A percentile compares a stretch with the other conserved stretches of the same genome.
Conservation (phyloP, 2,113 vertebrate species). For the Eidolon helvum region DNA sequence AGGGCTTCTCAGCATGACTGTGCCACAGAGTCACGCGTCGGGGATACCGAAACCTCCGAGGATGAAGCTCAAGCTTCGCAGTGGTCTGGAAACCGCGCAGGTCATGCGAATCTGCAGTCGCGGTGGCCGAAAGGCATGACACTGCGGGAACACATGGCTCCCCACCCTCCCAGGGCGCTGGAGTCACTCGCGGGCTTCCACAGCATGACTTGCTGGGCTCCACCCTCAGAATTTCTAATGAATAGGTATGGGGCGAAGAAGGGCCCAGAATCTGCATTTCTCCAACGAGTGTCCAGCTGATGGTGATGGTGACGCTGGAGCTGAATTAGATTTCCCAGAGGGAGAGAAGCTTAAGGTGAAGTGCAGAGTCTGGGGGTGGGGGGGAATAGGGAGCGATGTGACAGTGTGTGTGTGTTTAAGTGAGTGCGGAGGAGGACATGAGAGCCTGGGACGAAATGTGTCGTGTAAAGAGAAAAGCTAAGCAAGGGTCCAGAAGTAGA, state of each 20-base stretch:
- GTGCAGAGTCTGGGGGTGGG: background rate
- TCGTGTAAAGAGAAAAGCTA: background rate
- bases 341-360: background rate
- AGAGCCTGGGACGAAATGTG: background rate
- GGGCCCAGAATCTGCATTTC: background rate
- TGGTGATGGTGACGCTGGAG: background rate
- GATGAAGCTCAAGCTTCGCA: background rate
- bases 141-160: fast-evolving
- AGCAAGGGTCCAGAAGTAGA: background rate
- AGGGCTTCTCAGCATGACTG: background rate
- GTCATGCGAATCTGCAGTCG: background rate
- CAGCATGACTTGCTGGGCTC: too few species aligned
- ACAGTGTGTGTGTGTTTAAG: fast-evolving
- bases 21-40: background rate
- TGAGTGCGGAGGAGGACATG: fast-evolving
- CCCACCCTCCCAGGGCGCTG: too few species aligned
- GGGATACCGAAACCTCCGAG: background rate
- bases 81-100: background rate
- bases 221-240: background rate
- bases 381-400: background rate
- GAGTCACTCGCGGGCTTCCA: background rate
- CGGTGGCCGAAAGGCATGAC: background rate
- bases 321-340: background rate
- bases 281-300: background rate
- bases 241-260: background rate